Base-by-base conservation (phyloP, 1,140 invertebrate genomes). In the Plectrocnemia conspersa region DNA sequence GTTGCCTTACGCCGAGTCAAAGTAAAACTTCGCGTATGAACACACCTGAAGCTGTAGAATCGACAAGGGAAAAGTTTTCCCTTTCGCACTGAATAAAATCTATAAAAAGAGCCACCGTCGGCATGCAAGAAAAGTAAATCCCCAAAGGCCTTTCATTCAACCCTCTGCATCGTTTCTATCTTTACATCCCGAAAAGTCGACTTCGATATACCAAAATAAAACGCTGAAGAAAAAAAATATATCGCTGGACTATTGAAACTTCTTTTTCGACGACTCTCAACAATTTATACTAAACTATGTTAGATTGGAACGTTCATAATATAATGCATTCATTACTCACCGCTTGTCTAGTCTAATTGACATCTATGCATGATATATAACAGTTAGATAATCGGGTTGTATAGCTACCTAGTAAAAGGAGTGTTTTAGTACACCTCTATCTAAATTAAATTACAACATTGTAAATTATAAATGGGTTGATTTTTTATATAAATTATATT, bases 21-120 rank as follows among this genome's bases (percentile, higher is more conserved):
- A 38, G 35, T 38, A 38, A 38, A 38, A 38, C 35, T 38, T 38
- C 7, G 35, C 35, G 18, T 38, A 38, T 38, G 35, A 38, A 38
- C 35, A 38, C 35, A 38, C 35, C 35, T 38, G 35, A 38, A 38
- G 18, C 10, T 13, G 35, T 16, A n/a, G n/a, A n/a, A n/a, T 47
- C 19, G 44, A 11, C 33, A 35, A 50, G 22, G 15, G 22, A 38
- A 38, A 50, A 38, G 15, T 50, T 50, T 38, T 50, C 18, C 33
- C 25, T 38, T 38, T 50, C 33, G 33, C 33, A 36, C 33, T 23
- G 21, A 50, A 50, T 50, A 50, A 50, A 50, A 50, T 50, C 47
- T 38, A 38, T 50, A 50, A 50, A 50, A 50, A 18, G 33, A n/a
- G n/a, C 21, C 24, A 24, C 35, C 47, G 18, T 38, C 25, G 19